phyloP scores from a whole-genome alignment of 2,888 invertebrate genomes.

The Aphrophora alni region DNA sequence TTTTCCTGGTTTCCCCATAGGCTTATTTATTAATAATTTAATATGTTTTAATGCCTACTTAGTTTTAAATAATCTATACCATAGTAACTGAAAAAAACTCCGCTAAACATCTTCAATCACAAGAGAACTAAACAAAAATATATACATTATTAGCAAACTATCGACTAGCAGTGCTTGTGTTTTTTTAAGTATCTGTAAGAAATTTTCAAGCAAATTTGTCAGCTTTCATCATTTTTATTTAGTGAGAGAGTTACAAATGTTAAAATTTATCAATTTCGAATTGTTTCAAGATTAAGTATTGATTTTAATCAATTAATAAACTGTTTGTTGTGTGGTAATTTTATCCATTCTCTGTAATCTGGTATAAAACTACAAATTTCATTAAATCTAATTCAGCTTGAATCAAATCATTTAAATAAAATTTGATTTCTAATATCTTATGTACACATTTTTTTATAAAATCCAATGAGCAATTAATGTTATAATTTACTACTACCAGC shows the following conservation, averaged over 20 bases:
- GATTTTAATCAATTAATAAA: background rate
- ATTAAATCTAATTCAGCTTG: background rate
- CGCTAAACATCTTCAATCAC: background rate
- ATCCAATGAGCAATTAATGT: background rate
- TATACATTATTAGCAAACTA: background rate
- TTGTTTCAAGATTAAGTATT: background rate
- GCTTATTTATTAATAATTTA: background rate
- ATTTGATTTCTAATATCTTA: background rate
- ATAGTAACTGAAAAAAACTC: background rate
- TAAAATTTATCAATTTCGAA: background rate
- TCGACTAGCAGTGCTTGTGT: background rate
- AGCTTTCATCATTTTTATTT: background rate
- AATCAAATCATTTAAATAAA: background rate
- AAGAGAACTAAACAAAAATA: background rate
- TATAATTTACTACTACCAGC: background rate
- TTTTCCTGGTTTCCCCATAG: background rate
- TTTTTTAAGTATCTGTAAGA: background rate
- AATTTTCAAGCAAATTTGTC: background rate
- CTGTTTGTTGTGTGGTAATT: background rate
- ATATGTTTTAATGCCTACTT: background rate
- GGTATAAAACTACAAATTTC: background rate
- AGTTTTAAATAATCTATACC: background rate
- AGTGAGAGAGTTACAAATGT: background rate
- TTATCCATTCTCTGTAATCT: background rate
- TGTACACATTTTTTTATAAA: background rate